Conservation (phyloP, 2,113 vertebrate species). For the Electrona antarctica region DNA sequence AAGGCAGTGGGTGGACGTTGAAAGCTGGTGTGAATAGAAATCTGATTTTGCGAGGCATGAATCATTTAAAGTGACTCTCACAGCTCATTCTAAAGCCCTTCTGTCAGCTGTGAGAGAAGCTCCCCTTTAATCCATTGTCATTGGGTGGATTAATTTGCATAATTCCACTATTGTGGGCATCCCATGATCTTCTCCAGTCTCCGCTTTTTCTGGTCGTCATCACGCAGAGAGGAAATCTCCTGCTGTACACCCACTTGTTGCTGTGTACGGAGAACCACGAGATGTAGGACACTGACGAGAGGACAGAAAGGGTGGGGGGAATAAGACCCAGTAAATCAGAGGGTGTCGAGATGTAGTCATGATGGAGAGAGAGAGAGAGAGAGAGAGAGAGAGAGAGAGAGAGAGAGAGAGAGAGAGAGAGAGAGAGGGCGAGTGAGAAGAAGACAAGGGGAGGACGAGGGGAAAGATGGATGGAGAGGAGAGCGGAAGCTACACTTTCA, state of each 20-base stretch:
- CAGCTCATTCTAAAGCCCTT: constrained; percentile 50
- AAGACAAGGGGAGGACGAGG: constrained; percentile 28
- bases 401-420: constrained; percentile 1
- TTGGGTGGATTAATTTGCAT: constrained; percentile 73
- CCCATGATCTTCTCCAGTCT: constrained; percentile 54
- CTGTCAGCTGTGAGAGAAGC: constrained; percentile 61
- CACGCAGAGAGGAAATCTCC: constrained; percentile 27
- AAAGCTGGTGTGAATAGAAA: constrained; percentile 41
- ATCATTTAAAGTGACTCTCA: constrained; percentile 62
- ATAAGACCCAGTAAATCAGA: constrained; percentile 35
- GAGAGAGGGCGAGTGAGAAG: background rate
- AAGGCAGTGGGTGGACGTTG: constrained; percentile 45
- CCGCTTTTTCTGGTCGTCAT: constrained; percentile 31
- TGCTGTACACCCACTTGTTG: constrained; percentile 62
- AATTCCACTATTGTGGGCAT: constrained; percentile 71
- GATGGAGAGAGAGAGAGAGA: constrained; percentile 21
- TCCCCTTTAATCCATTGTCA: constrained; percentile 72
- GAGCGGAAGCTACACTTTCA: constrained; percentile 68
- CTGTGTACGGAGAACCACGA: constrained; percentile 60
- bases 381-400: constrained; percentile 19
- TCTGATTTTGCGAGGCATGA: constrained; percentile 64
- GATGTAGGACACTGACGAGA: constrained; percentile 26
- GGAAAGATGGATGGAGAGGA: constrained; percentile 41
- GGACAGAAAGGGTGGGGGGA: constrained; percentile 23
- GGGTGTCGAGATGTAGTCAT: constrained; percentile 35